phyloP scores from a whole-genome alignment of 2,797 vertebrate species.

The Halcyon smyrnensis region DNA sequence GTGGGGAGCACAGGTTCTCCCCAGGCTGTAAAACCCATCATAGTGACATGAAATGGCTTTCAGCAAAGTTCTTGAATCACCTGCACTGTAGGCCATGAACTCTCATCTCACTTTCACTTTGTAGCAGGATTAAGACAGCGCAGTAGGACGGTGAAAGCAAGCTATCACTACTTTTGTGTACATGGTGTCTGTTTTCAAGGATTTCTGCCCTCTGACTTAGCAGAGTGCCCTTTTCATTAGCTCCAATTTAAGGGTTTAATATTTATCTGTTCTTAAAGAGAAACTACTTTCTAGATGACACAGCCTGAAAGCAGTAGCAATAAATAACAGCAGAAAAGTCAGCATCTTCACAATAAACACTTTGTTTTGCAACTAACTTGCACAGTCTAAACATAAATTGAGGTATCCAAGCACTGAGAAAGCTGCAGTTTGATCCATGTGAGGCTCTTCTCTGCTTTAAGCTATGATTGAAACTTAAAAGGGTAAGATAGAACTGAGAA shows the following conservation, averaged over 20 bases:
- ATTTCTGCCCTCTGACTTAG: not conserved
- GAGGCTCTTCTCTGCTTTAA: not conserved
- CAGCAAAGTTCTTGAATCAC: not conserved
- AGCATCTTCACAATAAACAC: not conserved
- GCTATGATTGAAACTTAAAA: not conserved
- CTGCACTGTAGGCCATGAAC: not conserved
- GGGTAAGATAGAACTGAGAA: not conserved
- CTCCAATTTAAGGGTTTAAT: not conserved
- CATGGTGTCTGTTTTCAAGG: not conserved
- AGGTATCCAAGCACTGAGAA: not conserved
- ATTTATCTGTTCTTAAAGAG: slow-evolving; percentile 26
- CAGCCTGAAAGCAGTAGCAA: not conserved
- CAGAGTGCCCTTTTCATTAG: not conserved
- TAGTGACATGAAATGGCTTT: not conserved
- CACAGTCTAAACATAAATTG: not conserved
- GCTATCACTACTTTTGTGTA: not conserved
- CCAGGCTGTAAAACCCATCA: not conserved
- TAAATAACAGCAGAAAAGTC: not conserved
- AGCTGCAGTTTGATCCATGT: not conserved
- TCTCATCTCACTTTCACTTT: not conserved
- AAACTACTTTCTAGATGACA: not conserved
- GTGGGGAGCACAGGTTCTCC: not conserved
- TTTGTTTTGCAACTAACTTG: not conserved
- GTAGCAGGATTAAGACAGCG: not conserved
- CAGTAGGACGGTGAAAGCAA: not conserved